Percentiles rank a stretch among this genome's conserved stretches.
phyloP scores from a whole-genome alignment of 2,888 invertebrate species.

The Nymphalis urticae region DNA sequence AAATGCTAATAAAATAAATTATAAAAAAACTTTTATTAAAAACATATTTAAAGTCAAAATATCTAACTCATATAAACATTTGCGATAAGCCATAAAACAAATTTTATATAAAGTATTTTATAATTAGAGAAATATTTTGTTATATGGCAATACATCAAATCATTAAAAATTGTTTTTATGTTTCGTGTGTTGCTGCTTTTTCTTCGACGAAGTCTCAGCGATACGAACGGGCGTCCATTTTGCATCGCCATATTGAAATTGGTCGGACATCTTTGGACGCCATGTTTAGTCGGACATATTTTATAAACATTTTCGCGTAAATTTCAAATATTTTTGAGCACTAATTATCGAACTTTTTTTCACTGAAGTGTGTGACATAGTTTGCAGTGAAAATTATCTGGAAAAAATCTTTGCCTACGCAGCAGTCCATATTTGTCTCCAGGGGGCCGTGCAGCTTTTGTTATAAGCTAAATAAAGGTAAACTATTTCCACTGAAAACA shows the following conservation, averaged over 20 bases:
- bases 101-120: not conserved
- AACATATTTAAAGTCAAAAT: no score
- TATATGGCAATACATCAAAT: slow-evolving; percentile 48
- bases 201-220: slow-evolving; percentile 47
- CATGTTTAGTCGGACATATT: slow-evolving; percentile 89
- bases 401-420: slow-evolving; percentile 73
- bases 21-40: not conserved
- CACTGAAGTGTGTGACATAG: slow-evolving; percentile 69
- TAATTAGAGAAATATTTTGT: slow-evolving; percentile 39
- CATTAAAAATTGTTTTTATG: slow-evolving; percentile 32
- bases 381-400: slow-evolving; percentile 62
- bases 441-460: slow-evolving; percentile 78
- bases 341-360: slow-evolving; percentile 78
- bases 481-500: slow-evolving; percentile 74
- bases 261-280: slow-evolving; percentile 86
- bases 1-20: not conserved
- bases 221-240: slow-evolving; percentile 76
- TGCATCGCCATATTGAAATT: slow-evolving; percentile 83
- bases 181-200: slow-evolving; percentile 49
- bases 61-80: not conserved
- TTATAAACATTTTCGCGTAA: slow-evolving; percentile 86
- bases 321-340: slow-evolving; percentile 80
- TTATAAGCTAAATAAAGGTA: slow-evolving; percentile 81
- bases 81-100: not conserved
- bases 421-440: slow-evolving; percentile 73